phyloP scores from a whole-genome alignment of 1,140 invertebrate species.

The Rhyzopertha dominica region DNA sequence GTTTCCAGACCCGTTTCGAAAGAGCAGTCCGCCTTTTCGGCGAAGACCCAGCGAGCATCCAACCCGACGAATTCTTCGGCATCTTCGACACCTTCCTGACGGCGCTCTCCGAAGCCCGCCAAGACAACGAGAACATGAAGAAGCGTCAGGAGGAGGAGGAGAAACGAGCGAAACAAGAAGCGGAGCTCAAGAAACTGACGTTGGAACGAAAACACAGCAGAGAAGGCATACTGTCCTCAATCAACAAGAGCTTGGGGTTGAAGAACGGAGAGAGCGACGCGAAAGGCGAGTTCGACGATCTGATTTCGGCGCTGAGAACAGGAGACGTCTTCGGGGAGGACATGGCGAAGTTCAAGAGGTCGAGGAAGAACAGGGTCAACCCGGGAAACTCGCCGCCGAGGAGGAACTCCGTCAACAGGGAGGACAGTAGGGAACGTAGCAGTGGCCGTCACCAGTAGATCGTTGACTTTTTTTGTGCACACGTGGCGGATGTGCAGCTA shows the following conservation, averaged over 20 bases:
- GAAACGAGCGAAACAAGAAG: conserved; percentile 83
- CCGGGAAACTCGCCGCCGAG: conserved; percentile 59
- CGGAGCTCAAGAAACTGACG: conserved; percentile 83
- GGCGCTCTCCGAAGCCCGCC: conserved; percentile 77
- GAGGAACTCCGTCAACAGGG: conserved; percentile 56
- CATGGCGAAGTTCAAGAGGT: conserved; percentile 86
- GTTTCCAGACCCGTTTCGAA: conserved; percentile 63
- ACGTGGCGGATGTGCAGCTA: too few species aligned
- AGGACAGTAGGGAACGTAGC: conserved; percentile 64
- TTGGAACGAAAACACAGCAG: conserved; percentile 77
- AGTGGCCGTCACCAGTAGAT: conserved; percentile 40
- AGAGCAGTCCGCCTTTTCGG: conserved; percentile 83
- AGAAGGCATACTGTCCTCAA: conserved; percentile 59
- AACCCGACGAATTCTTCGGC: conserved; percentile 95
- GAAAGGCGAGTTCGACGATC: conserved; percentile 93
- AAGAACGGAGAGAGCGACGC: conserved; percentile 48
- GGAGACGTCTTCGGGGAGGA: conserved; percentile 98
- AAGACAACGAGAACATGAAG: conserved; percentile 83
- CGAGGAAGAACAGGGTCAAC: conserved; percentile 58
- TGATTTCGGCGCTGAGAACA: conserved; percentile 91
- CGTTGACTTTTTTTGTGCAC: too few species aligned
- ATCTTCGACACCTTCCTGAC: conserved; percentile 88
- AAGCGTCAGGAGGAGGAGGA: conserved; percentile 87
- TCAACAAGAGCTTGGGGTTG: conserved; percentile 45
- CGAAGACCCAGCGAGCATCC: conserved; percentile 78